These are phyloP conservation scores for Leucoraja ocellata DNA, from an alignment of 2,797 vertebrate species.

Conservation along the genomic window DNA sequence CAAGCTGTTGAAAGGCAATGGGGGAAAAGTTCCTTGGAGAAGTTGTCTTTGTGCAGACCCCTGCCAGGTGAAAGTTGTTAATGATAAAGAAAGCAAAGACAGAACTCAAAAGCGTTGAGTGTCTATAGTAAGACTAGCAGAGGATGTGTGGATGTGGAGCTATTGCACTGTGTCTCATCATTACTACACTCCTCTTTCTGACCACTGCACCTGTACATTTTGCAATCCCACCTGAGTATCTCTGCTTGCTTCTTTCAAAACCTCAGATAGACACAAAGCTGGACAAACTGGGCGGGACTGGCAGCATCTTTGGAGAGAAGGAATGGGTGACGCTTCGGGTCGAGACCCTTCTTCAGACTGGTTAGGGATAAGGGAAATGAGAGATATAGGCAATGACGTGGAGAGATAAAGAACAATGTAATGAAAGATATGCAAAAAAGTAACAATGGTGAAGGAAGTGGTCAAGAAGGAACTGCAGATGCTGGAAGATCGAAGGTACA, in stretches of 20 bases:
- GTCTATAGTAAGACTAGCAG: background rate
- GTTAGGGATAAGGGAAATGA: too few species aligned
- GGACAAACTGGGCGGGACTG: too few species aligned
- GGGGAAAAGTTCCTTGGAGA: background rate
- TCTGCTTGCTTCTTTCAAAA: background rate
- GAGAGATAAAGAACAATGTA: too few species aligned
- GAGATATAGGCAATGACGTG: too few species aligned
- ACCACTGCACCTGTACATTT: background rate
- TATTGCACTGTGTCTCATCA: background rate
- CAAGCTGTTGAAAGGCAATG: background rate
- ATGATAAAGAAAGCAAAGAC: background rate
- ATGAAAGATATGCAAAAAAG: too few species aligned
- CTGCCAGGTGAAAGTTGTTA: background rate
- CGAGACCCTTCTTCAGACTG: too few species aligned
- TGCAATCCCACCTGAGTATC: background rate
- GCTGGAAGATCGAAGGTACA: too few species aligned
- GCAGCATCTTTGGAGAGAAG: too few species aligned
- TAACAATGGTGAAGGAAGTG: background rate
- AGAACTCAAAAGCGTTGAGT: background rate
- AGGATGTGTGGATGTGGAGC: background rate
- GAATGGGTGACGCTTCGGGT: too few species aligned
- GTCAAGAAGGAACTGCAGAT: too few species aligned
- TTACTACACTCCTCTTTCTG: background rate
- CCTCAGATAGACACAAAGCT: background rate
- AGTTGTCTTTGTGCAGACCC: background rate